A percentile compares a stretch with the other conserved stretches of the same genome.
Conservation (phyloP, 2,888 invertebrate genomes). For the Synergus umbraculus region DNA sequence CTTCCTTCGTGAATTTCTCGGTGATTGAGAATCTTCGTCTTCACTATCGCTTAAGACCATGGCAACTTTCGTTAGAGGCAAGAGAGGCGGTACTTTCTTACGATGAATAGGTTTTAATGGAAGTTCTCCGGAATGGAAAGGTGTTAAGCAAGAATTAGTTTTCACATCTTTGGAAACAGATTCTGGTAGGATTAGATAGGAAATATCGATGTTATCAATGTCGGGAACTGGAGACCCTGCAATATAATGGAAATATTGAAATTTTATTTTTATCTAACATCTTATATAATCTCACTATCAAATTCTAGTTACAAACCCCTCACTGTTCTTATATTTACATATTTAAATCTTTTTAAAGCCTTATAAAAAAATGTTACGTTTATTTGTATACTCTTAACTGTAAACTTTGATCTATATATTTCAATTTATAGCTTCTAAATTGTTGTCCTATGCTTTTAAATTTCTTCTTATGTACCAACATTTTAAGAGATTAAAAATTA, state of each 20-base stretch:
- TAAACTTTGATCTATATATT: too few species aligned
- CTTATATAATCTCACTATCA: not conserved
- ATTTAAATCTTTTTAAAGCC: too few species aligned
- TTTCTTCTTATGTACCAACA: too few species aligned
- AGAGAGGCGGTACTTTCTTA: constrained; percentile 12
- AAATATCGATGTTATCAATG: not conserved
- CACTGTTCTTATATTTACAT: too few species aligned
- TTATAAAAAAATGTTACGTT: too few species aligned
- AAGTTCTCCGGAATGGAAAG: not conserved
- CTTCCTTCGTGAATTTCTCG: not conserved
- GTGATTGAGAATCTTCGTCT: not conserved
- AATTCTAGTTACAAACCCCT: not conserved
- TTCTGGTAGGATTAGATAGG: not conserved
- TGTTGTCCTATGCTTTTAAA: too few species aligned
- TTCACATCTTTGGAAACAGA: not conserved
- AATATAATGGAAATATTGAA: not conserved
- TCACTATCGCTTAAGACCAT: constrained; percentile 17
- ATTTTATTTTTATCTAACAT: not conserved
- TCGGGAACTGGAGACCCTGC: constrained; percentile 30
- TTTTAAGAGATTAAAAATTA: too few species aligned
- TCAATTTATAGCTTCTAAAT: too few species aligned
- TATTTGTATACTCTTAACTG: too few species aligned
- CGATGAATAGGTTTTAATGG: not conserved
- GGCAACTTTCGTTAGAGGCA: constrained; percentile 11
- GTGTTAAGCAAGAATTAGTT: not conserved